Evolutionary conservation across 2,113 vertebrate genomes (phyloP), one percentile per base, ranked within the genome.

Genomic region (Chionis minor): DNA sequence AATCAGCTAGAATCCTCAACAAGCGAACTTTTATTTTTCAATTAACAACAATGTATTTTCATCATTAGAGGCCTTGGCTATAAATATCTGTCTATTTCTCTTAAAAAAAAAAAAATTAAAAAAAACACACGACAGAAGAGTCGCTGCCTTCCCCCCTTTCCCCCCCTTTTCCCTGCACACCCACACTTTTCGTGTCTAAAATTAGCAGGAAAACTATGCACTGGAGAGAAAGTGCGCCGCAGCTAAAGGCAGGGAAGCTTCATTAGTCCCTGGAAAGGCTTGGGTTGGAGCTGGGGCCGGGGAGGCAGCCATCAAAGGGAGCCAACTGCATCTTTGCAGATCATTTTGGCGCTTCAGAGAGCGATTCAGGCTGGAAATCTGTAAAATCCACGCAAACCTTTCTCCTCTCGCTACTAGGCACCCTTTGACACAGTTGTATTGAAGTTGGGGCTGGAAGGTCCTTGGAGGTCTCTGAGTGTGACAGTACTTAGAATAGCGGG

Each of bases 401-500:
- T 97, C 96, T 97, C 96, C 91, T 95, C 96, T 97, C 96, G 83
- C 95, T 90, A 73, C 86, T 96, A 87, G 94, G 94, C 92, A 96
- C 96, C 97, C 98, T 97, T 98, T 98, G 98, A 98, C 98, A 98
- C 95, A 38, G 96, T 97, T 97, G 99, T 98, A 98, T 98, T 98
- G 97, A 98, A 99, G 98, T 97, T 97, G 96, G 98, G 95, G 97
- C 97, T 98, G 81, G 93, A 98, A 98, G 99, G 98, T 99, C 98
- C 98, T 98, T 94, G 96, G 98, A 99, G 99, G 99, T 99, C 98
- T 98, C 94, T 67, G 97, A 96, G 98, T 98, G 98, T 99, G 99
- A 99, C 99, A 99, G 99, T 99, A 99, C 99, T 99, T 97, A 98
- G 98, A 98, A 98, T 98, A 98, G 99, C 99, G 98, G 99, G 99